Evolutionary conservation across 1,140 invertebrate species (phyloP).

Genomic region (Psilanteris sp.): DNA sequence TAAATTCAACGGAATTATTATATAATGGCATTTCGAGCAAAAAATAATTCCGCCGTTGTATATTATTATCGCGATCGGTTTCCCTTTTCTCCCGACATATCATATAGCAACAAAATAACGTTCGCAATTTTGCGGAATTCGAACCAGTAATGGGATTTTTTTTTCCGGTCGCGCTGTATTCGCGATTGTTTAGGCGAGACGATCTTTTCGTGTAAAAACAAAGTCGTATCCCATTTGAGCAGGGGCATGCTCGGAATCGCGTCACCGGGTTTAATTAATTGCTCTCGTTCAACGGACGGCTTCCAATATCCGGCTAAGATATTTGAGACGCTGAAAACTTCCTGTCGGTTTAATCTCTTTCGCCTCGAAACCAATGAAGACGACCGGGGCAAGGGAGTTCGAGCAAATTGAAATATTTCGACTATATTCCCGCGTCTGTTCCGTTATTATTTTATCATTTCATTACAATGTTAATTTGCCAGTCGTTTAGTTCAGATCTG

Average conservation of each 20-base stretch:
- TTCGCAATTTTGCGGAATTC: constrained; percentile 40
- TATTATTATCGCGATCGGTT: too few relatives aligned
- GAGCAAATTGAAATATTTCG: constrained; percentile 55
- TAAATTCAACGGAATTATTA: too few relatives aligned
- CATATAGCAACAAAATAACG: too few relatives aligned
- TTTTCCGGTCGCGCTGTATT: too few relatives aligned
- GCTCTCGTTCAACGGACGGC: constrained; percentile 57
- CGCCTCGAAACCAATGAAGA: constrained; percentile 52
- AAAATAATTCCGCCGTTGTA: too few relatives aligned
- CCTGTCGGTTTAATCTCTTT: constrained; percentile 60
- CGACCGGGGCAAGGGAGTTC: constrained; percentile 10
- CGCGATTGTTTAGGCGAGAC: constrained; percentile 16
- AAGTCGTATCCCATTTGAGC: constrained; percentile 21
- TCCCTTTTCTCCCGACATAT: too few relatives aligned
- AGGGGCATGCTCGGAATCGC: constrained; percentile 16
- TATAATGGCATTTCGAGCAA: too few relatives aligned
- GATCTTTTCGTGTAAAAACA: constrained; percentile 21
- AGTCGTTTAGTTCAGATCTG: not conserved
- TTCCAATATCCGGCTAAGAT: constrained; percentile 66
- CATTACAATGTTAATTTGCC: constrained; percentile 32
- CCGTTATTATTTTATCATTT: constrained; percentile 53
- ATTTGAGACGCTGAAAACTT: constrained; percentile 64
- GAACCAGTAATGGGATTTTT: constrained; percentile 28
- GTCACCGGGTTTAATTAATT: constrained; percentile 62
- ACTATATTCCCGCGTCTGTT: constrained; percentile 11